Conservation (phyloP, 2,797 vertebrate genomes). For the Falco naumanni region DNA sequence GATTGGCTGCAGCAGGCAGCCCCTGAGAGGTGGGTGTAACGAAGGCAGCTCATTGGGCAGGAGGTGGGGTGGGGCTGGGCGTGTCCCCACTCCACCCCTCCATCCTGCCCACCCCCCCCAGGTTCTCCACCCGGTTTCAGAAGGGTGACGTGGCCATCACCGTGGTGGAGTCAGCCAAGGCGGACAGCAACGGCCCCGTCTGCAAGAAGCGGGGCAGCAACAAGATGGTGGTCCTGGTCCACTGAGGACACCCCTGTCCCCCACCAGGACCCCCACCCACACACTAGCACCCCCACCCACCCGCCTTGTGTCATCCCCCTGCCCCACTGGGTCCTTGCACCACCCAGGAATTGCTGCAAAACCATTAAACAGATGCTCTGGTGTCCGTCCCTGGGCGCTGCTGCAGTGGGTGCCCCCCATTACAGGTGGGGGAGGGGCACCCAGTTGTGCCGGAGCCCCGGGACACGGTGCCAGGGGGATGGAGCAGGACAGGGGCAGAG, state of each 20-base stretch:
- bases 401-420: rapidly evolving
- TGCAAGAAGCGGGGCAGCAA: conserved; percentile 76
- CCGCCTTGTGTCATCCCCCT: too few relatives aligned
- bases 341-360: rapidly evolving
- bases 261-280: too few relatives aligned
- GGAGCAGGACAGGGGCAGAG: neutral
- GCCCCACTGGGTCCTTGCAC: rapidly evolving
- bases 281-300: rapidly evolving
- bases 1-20: neutral
- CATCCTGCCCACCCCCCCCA: neutral
- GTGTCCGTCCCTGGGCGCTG: rapidly evolving
- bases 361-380: neutral
- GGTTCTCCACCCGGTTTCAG: conserved; percentile 75
- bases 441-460: rapidly evolving
- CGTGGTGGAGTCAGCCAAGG: conserved; percentile 53
- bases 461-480: rapidly evolving
- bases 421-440: rapidly evolving
- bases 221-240: conserved; percentile 73
- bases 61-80: rapidly evolving
- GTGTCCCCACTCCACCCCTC: neutral
- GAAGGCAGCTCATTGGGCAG: neutral
- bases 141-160: conserved; percentile 65
- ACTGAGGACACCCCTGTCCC: neutral
- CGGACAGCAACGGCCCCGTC: neutral
- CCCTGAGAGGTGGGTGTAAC: neutral